Evolutionary conservation across 2,797 vertebrate genomes (phyloP).

Genomic region (Chaenodraco wilsoni): DNA sequence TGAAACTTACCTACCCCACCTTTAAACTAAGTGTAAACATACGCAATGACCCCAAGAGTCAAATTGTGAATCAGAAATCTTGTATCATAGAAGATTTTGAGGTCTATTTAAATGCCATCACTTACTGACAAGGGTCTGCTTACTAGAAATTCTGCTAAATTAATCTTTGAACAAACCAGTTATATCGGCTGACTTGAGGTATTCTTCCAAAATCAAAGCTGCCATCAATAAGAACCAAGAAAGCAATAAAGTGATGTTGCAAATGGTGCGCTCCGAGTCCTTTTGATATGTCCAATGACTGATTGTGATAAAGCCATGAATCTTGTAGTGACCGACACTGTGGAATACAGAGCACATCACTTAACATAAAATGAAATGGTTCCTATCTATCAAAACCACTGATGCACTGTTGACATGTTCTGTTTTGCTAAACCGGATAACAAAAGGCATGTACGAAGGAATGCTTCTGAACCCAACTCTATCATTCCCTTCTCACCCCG

Average conservation of each 20-base stretch:
- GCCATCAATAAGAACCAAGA: conserved; percentile 4
- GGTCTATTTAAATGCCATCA: not conserved
- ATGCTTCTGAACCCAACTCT: conserved; percentile 17
- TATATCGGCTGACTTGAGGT: not conserved
- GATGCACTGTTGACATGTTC: conserved; percentile 8
- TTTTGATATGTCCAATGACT: not conserved
- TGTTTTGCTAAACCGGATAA: conserved; percentile 17
- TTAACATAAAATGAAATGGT: conserved; percentile 19
- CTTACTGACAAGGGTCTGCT: not conserved
- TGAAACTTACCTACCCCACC: too few species aligned
- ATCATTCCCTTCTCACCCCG: not conserved
- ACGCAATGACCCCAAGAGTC: not conserved
- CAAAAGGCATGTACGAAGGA: conserved; percentile 5
- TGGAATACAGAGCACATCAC: conserved; percentile 14
- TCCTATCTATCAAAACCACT: conserved; percentile 37
- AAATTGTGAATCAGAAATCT: not conserved
- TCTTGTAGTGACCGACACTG: conserved; percentile 20
- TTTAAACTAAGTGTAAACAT: not conserved
- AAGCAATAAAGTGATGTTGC: not conserved
- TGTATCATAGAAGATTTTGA: too few species aligned
- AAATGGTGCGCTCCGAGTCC: not conserved
- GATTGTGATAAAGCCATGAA: conserved; percentile 9
- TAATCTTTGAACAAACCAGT: not conserved
- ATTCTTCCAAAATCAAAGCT: conserved; percentile 2
- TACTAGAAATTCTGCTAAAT: not conserved